Conservation (phyloP, 2,888 invertebrate species). For the Agelastica alni region DNA sequence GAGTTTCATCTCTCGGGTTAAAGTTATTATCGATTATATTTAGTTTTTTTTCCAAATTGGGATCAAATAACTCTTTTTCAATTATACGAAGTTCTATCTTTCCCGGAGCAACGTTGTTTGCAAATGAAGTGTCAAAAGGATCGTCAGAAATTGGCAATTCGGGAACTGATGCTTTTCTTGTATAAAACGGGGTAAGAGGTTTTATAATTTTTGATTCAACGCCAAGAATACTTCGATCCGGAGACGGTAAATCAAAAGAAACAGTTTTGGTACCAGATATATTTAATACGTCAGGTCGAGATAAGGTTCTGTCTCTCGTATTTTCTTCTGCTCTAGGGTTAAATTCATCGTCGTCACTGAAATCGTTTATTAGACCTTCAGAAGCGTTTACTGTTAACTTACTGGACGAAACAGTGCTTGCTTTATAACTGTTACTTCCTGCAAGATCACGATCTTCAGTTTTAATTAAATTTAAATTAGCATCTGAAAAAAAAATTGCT, state of each 20-base stretch:
- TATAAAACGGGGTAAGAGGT: constrained; percentile 82
- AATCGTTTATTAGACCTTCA: constrained; percentile 35
- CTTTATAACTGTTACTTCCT: constrained; percentile 76
- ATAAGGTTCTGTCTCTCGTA: constrained; percentile 58
- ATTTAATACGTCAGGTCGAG: constrained; percentile 65
- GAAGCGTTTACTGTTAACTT: background rate
- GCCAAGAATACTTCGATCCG: constrained; percentile 40
- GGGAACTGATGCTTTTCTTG: constrained; percentile 65
- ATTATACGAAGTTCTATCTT: constrained; percentile 63
- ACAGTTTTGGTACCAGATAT: constrained; percentile 56
- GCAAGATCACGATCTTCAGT: constrained; percentile 68
- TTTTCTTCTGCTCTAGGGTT: constrained; percentile 74
- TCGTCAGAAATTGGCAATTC: constrained; percentile 63
- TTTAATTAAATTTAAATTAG: constrained; percentile 56
- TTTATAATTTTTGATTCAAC: constrained; percentile 61
- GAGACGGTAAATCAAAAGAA: constrained; percentile 64
- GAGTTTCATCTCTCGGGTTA: constrained; percentile 58
- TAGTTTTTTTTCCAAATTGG: constrained; percentile 49
- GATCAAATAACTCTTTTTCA: constrained; percentile 59
- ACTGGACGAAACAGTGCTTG: constrained; percentile 54
- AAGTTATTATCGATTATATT: constrained; percentile 71
- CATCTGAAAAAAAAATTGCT: constrained; percentile 52
- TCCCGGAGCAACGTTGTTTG: constrained; percentile 59
- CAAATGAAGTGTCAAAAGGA: constrained; percentile 71
- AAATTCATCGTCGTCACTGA: constrained; percentile 73